Percentiles rank a stretch among this genome's conserved stretches.
Evolutionary conservation across 2,888 invertebrate species (phyloP).

Genomic region (Euclidia mi): DNA sequence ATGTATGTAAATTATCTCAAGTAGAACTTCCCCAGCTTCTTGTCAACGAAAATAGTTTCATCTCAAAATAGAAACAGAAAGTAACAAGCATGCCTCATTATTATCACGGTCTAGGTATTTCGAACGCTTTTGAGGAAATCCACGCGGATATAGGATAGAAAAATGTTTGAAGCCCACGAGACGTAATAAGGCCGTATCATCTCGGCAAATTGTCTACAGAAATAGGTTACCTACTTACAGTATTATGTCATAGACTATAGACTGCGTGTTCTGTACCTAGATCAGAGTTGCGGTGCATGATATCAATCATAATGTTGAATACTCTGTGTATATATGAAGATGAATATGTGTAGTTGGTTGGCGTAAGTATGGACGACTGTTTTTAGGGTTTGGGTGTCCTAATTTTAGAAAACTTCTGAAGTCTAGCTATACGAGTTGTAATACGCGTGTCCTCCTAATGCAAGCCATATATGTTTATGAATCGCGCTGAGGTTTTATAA

Average conservation of each 20-base stretch:
- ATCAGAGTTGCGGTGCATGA: not conserved
- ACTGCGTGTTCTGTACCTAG: conserved; percentile 9
- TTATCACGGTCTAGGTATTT: not conserved
- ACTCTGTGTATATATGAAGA: not conserved
- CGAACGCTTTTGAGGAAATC: conserved; percentile 5
- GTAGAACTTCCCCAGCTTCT: too few species aligned
- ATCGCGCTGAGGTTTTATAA: too few species aligned
- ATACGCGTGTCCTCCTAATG: too few species aligned
- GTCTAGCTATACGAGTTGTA: too few species aligned
- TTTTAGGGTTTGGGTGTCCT: too few species aligned
- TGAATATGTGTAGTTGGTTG: too few species aligned
- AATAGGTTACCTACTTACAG: conserved; percentile 32
- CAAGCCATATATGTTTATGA: too few species aligned
- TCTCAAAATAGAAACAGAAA: not conserved
- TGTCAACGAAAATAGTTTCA: too few species aligned
- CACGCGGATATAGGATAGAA: conserved; percentile 9
- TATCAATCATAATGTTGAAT: not conserved
- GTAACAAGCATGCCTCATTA: not conserved
- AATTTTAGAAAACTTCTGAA: too few species aligned
- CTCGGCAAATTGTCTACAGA: conserved; percentile 25
- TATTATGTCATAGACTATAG: conserved; percentile 18
- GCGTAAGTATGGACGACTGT: too few species aligned
- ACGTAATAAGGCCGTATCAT: conserved; percentile 25
- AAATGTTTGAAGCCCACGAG: conserved; percentile 13
- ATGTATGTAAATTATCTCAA: too few species aligned